phyloP scores from a whole-genome alignment of 2,888 invertebrate genomes.

The Drosophila rubida region DNA sequence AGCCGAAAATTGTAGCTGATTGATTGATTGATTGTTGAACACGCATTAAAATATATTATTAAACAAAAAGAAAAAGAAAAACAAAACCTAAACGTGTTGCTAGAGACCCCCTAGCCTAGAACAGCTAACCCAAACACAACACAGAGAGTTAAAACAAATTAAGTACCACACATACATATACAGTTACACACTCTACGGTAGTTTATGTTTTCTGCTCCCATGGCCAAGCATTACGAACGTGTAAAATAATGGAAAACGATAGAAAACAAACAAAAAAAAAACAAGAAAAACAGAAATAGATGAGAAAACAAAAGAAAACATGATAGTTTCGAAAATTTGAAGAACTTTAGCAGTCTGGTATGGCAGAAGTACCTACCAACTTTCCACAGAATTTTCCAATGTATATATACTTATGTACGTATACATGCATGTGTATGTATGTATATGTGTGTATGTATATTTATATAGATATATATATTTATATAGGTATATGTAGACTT shows the following conservation, averaged over 20 bases:
- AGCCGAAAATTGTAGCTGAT: constrained; percentile 49
- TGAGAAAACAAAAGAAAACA: neutral
- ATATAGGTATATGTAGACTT: constrained; percentile 35
- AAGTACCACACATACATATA: constrained; percentile 24
- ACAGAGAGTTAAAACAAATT: neutral
- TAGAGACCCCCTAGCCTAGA: constrained; percentile 43
- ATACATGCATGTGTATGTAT: constrained; percentile 18
- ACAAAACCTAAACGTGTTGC: constrained; percentile 48
- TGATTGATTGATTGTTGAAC: constrained; percentile 59
- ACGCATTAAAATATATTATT: constrained; percentile 50
- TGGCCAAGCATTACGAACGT: constrained; percentile 47
- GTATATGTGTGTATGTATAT: constrained; percentile 24
- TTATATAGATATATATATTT: constrained; percentile 20
- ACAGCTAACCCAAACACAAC: constrained; percentile 41
- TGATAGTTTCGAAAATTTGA: constrained; percentile 29
- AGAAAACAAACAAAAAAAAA: neutral
- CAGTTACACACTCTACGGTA: constrained; percentile 24
- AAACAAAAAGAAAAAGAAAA: constrained; percentile 3
- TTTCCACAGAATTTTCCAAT: constrained; percentile 50
- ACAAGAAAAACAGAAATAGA: neutral
- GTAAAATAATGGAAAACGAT: constrained; percentile 49
- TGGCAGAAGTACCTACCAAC: constrained; percentile 43
- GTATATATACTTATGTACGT: constrained; percentile 12
- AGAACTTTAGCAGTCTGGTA: constrained; percentile 38
- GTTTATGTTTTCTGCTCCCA: constrained; percentile 47